Evolutionary conservation across 1,140 invertebrate genomes (phyloP).

Genomic region (Aphis gossypii): DNA sequence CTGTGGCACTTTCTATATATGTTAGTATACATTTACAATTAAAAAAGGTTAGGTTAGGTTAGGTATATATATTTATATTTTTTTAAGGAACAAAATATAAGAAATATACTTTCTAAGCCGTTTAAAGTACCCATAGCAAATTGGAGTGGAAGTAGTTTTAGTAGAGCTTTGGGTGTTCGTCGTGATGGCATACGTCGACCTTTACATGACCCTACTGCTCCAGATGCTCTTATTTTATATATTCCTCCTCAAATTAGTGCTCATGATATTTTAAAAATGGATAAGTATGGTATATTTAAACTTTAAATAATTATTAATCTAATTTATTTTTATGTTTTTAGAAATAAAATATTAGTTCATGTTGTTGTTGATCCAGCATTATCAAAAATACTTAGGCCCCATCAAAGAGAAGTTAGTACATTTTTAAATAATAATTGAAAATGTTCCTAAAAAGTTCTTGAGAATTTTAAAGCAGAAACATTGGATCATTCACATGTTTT

Average conservation of each 20-base stretch:
- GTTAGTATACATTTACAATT: conserved; percentile 3
- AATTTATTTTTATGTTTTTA: conserved; percentile 62
- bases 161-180: conserved; percentile 78
- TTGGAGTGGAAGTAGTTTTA: conserved; percentile 75
- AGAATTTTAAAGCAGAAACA: not conserved
- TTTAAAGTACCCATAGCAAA: conserved; percentile 95
- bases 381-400: conserved; percentile 89
- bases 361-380: conserved; percentile 94
- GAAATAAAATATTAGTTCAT: conserved; percentile 77
- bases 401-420: conserved; percentile 86
- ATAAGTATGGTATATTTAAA: conserved; percentile 66
- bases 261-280: conserved; percentile 83
- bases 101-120: conserved; percentile 83
- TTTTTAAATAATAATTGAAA: not conserved
- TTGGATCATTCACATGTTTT: not conserved
- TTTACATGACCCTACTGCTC: conserved; percentile 92
- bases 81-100: conserved; percentile 78
- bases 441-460: not conserved
- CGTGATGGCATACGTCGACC: conserved; percentile 75
- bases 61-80: not conserved
- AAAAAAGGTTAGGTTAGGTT: too few species aligned
- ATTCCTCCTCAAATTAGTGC: conserved; percentile 81
- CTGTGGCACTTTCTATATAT: not conserved
- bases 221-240: conserved; percentile 92
- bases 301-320: conserved; percentile 36